A percentile compares a stretch with the other conserved stretches of the same genome.
Evolutionary conservation across 2,888 invertebrate species (phyloP).

Genomic region (Ornithoptera alexandrae): DNA sequence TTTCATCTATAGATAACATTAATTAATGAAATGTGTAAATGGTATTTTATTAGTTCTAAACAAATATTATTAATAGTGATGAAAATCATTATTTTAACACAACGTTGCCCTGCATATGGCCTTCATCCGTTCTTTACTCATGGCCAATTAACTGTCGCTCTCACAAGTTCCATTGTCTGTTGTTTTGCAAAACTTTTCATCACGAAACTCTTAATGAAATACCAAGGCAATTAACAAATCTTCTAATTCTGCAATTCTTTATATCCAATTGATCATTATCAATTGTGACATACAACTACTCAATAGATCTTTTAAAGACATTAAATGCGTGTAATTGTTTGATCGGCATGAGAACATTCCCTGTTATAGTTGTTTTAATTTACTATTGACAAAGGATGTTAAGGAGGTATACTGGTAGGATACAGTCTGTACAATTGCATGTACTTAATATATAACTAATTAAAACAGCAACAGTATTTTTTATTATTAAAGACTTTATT

Average conservation of each 20-base stretch:
- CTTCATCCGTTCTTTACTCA: conserved; percentile 58
- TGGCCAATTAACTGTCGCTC: conserved; percentile 60
- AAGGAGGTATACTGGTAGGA: no score
- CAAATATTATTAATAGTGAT: background rate
- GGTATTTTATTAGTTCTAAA: background rate
- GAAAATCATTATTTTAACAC: conserved; percentile 6
- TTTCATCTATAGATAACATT: no score
- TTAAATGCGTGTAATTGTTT: background rate
- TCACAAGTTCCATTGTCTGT: conserved; percentile 59
- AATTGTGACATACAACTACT: background rate
- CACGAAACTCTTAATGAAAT: conserved; percentile 46
- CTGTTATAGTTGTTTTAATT: background rate
- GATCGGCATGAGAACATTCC: background rate
- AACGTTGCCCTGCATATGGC: conserved; percentile 44
- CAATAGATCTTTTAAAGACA: background rate
- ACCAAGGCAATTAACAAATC: conserved; percentile 45
- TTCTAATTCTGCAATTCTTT: background rate
- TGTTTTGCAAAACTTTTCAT: conserved; percentile 52
- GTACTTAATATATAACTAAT: no score
- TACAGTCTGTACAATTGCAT: no score
- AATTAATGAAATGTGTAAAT: no score
- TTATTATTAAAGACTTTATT: no score
- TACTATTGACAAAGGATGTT: no score
- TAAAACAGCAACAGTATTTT: no score
- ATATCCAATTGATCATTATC: background rate